Base-by-base conservation (phyloP, 2,888 invertebrate species). In the Criorhina ranunculi region DNA sequence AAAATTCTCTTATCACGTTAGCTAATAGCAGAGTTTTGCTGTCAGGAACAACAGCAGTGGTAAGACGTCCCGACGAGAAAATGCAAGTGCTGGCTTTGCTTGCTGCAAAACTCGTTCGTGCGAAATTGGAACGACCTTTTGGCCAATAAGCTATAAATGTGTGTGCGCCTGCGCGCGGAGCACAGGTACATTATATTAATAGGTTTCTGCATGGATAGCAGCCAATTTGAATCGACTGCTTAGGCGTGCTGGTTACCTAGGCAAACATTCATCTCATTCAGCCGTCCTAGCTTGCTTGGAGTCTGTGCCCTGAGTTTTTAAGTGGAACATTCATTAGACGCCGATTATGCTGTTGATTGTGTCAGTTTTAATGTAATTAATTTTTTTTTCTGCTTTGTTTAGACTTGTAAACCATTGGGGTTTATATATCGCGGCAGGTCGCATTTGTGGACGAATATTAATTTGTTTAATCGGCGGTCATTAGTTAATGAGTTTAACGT, bases 291-390 rank as follows among this genome's bases (percentile, higher is more conserved):
- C 42, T 75, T 69, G 59, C 75, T 55, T 51, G 60, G 64, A 51
- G 49, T 72, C 55, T 85, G 66, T 35, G 57, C 51, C 62, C 69
- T 12, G 67, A 31, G 67, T 67, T 73, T 81, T 83, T 78, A 81
- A 86, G 86, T 86, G 86, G 86, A 81, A 72, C 86, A 86, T 86
- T 86, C 81, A 81, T 86, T 86, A 86, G 81, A 72, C 60, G 76
- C 72, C 75, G 86, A 86, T 86, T 86, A 86, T 80, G 75, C 55
- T 67, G 76, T 72, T 62, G 86, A 86, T 86, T 86, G 70, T 79
- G 86, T 86, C 86, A 86, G 86, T 67, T 77, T 81, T 81, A 81
- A 81, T 86, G 77, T 77, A 81, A 77, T 62, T 76, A 81, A 75
- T 57, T 83, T 64, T 69, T 51, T 62, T 53, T 33, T 51, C 46